Conservation (phyloP, 1,140 invertebrate species). For the Dreissena rostriformis region DNA sequence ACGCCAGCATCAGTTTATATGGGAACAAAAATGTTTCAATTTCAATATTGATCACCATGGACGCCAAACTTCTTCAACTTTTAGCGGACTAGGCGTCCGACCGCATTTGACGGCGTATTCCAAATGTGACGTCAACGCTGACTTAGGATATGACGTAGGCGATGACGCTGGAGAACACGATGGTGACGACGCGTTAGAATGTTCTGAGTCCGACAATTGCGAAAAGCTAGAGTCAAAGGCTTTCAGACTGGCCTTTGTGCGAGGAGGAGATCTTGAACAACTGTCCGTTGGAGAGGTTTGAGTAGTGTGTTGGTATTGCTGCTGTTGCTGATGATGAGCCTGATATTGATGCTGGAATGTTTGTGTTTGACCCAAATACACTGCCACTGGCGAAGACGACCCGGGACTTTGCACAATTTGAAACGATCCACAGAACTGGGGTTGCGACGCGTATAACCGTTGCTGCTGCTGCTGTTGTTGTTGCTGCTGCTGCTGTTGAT, state of each 20-base stretch:
- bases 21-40: not conserved
- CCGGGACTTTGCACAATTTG: constrained; percentile 44
- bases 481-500: constrained; percentile 8
- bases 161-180: constrained; percentile 37
- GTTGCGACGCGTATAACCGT: not conserved
- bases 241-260: constrained; percentile 56
- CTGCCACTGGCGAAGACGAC: constrained; percentile 30
- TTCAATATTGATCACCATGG: constrained; percentile 30
- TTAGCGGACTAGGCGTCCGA: constrained; percentile 54
- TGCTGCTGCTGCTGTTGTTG: constrained; percentile 18
- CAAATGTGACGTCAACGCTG: constrained; percentile 11
- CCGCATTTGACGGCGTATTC: constrained; percentile 32
- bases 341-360: not conserved
- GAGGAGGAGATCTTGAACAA: constrained; percentile 19
- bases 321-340: not conserved
- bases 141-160: constrained; percentile 9
- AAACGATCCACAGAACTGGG: constrained; percentile 48
- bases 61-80: constrained; percentile 54
- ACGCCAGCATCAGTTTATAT: not conserved
- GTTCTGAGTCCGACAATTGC: constrained; percentile 30
- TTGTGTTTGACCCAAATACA: constrained; percentile 51
- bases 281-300: not conserved
- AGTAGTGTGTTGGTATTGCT: not conserved
- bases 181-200: constrained; percentile 38
- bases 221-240: constrained; percentile 51